These are phyloP conservation scores for Actinostola sp. DNA, from an alignment of 92 coral and sea anemone genomes.

Conservation along the genomic window DNA sequence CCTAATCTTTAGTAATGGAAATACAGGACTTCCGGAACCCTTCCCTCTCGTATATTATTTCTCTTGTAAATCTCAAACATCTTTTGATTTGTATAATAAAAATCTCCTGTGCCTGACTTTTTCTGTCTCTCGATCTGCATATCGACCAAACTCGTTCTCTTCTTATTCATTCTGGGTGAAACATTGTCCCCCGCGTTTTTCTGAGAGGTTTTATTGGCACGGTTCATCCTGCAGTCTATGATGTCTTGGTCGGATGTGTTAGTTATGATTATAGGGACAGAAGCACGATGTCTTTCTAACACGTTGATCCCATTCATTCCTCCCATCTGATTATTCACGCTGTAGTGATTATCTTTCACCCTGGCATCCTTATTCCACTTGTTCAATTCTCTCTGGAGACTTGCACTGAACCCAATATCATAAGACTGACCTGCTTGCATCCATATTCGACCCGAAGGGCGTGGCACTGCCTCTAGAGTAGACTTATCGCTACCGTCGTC, in stretches of 20 bases:
- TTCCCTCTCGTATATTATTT: not conserved
- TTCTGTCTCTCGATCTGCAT: constrained; percentile 20
- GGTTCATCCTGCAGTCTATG: too few relatives aligned
- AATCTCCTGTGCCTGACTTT: constrained; percentile 31
- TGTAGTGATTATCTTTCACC: not conserved
- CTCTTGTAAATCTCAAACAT: constrained; percentile 16
- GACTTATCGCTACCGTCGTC: constrained; percentile 7
- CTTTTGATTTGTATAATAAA: constrained; percentile 16
- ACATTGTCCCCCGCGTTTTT: not conserved
- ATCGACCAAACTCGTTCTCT: constrained; percentile 10
- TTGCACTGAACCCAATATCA: not conserved
- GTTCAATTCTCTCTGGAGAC: not conserved
- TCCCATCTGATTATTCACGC: too few relatives aligned
- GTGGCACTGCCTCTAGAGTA: constrained; percentile 9
- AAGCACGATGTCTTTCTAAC: too few relatives aligned
- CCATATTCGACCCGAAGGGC: constrained; percentile 3
- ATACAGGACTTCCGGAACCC: constrained; percentile 6
- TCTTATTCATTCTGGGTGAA: constrained; percentile 22
- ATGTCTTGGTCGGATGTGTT: too few relatives aligned
- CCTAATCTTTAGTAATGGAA: constrained; percentile 26
- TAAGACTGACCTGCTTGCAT: not conserved
- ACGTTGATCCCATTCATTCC: too few relatives aligned
- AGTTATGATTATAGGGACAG: too few relatives aligned
- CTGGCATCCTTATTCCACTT: constrained; percentile 1
- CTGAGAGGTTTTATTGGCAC: not conserved